Base-by-base conservation (phyloP, 2,113 vertebrate genomes). In the Montifringilla adamsi region DNA sequence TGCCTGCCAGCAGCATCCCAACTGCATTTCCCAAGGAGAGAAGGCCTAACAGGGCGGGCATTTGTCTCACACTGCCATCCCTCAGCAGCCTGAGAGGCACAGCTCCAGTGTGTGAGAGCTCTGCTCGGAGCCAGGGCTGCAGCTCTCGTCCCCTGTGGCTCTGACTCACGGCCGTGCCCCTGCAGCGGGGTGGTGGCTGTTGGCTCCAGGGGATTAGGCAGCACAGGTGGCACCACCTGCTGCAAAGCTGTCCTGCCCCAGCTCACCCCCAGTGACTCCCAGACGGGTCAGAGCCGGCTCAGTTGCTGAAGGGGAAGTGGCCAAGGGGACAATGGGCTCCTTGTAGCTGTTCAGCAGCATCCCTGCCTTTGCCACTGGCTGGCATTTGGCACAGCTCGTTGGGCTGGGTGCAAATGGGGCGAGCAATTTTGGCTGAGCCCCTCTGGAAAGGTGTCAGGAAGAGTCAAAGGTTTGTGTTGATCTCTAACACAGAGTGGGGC, bases 191-290 rank as follows among this genome's bases (percentile, higher is more conserved):
- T 39, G 72, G 56, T 81, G 85, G 33, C 37, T 64, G 37, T 1
- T 50, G 31, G 52, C 72, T 95, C 11, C 18, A 0, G 1, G 63
- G 90, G 89, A 95, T 96, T 89, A 92, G 64, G 78, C 88, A 79
- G 62, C 62, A 94, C 95, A 96, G 90, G 86, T 87, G 94, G 86
- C 22, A 90, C 86, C 81, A 89, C 93, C 91, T 93, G 90, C 77
- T 96, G 92, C 63, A 33, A 41, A 73, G 69, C 52, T 41, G 60
- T 79, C 76, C 80, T 8, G 55, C 68, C 59, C 19, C 63, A 17
- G 67, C 66, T 87, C 66, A 23, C 35, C 82, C 66, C 13, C 35
- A 31, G 84, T 8, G 77, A 30, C 59, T 72, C 79, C 84, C 63
- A 49, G 39, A 12, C 33, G 30, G n/a, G 83, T 21, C 20, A 90